Conservation (phyloP, 2,888 invertebrate species). For the Caenorhabditis sp. region DNA sequence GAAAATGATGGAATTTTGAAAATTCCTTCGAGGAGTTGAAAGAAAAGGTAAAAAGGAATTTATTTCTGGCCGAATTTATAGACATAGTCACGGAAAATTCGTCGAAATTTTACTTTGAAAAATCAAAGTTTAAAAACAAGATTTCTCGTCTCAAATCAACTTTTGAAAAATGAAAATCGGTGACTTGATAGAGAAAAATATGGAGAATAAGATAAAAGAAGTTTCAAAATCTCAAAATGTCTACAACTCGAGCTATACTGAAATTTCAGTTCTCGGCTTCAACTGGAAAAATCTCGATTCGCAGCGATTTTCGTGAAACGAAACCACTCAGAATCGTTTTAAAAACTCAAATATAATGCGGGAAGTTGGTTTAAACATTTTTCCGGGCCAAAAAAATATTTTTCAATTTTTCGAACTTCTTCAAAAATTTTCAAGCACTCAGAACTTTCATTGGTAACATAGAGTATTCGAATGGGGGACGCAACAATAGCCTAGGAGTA, state of each 20-base stretch:
- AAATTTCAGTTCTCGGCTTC: background rate
- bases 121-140: background rate
- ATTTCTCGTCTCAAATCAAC: background rate
- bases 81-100: background rate
- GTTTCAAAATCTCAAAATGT: background rate
- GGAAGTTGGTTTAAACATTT: background rate
- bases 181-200: background rate
- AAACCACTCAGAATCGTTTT: background rate
- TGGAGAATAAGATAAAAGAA: background rate
- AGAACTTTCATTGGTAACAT: background rate
- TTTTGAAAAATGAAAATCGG: background rate
- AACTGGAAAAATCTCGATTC: background rate
- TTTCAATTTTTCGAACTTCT: background rate
- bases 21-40: background rate
- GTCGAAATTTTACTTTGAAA: background rate
- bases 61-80: background rate
- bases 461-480: background rate
- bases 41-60: background rate
- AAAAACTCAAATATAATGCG: background rate
- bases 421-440: background rate
- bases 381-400: background rate
- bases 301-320: background rate
- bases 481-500: background rate
- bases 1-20: constrained; percentile 2
- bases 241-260: background rate